Evolutionary conservation across 2,888 invertebrate genomes (phyloP), one percentile per base, ranked within the genome.

Genomic region (Papilio protenor): DNA sequence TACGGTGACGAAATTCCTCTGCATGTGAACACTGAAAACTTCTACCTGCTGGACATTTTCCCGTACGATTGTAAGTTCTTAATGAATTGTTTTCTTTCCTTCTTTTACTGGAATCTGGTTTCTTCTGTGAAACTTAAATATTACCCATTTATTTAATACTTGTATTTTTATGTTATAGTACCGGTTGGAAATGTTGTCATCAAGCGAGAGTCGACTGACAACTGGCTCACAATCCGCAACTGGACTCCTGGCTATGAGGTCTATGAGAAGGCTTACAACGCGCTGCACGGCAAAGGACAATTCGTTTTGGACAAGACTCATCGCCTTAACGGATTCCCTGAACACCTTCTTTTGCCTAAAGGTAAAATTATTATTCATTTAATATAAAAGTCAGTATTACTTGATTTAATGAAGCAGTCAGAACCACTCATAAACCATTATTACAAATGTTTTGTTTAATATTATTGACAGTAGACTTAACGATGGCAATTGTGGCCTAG

Each of bases 281-380:
- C 95, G 61, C 81, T 95, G 59, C 90, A 93, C 11, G 92, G 91
- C 47, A 90, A 92, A 61, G 92, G 91, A 83, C 89, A 92, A 69
- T 95, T 95, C 86, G 83, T 92, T 79, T 81, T 95, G 80, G 94
- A 95, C 81, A 85, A 90, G 80, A 87, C 89, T 71, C 91, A 95
- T 86, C 92, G 93, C 69, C 93, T 96, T 83, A 95, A 95, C 80
- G 95, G 96, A 64, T 95, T 95, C 87, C 96, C 96, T 18, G 94
- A 95, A 76, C 95, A 96, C 82, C 90, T 97, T 76, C 86, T 96
- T 85, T 89, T 97, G 78, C 97, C 97, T 84, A 96, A 96, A 88
- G 97, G 96, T 93, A 75, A 69, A 81, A 12, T 81, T 80, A 57
- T 70, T 33, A 55, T 16, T 52, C 16, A n/a, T 2, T 11, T 12